Evolutionary conservation across 2,888 invertebrate species (phyloP), one percentile per base, ranked within the genome.

Genomic region (Ophion obscuratus): DNA sequence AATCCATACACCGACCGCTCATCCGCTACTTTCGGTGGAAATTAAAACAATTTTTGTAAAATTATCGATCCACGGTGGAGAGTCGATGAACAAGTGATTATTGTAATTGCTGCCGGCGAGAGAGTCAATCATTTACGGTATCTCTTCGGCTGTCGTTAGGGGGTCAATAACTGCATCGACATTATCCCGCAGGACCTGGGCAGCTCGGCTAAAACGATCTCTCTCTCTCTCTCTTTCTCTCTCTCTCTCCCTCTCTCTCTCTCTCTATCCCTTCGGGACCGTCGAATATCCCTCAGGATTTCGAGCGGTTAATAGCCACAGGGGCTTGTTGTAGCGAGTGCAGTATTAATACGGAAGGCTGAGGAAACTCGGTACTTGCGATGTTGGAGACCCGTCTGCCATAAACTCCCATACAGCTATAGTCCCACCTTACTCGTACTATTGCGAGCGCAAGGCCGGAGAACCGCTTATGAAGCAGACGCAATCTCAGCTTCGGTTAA

Each of bases 301-400:
- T 47, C 64, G 24, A 80, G 80, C 71, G 73, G 36, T 73, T 73
- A 80, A 73, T 73, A 73, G 66, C 81, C 73, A 57, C 66, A 59
- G 73, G 73, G 66, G 73, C 81, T 74, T 74, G 53, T 73, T 73
- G 64, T 71, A 74, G 59, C 44, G 31, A 67, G 74, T 74, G 73
- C 74, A 40, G 81, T 81, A 81, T 81, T 81, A 81, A 81, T 74
- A 81, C 73, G 67, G 59, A 81, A 66, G 57, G 66, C n/a, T 64
- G 66, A 73, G 53, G 66, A n/a, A 81, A 59, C 66, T 71, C 66
- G 73, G 67, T 81, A 75, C 68, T 75, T 53, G 53, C 81, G 44
- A 74, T 67, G 74, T 68, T 68, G 44, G 68, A 67, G 24, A 17
- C 67, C 20, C 31, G 20, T 31, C 14, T 79, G 64, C 67, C 40